Evolutionary conservation across 2,797 vertebrate species (phyloP).

Genomic region (Pangasius larnaudii): DNA sequence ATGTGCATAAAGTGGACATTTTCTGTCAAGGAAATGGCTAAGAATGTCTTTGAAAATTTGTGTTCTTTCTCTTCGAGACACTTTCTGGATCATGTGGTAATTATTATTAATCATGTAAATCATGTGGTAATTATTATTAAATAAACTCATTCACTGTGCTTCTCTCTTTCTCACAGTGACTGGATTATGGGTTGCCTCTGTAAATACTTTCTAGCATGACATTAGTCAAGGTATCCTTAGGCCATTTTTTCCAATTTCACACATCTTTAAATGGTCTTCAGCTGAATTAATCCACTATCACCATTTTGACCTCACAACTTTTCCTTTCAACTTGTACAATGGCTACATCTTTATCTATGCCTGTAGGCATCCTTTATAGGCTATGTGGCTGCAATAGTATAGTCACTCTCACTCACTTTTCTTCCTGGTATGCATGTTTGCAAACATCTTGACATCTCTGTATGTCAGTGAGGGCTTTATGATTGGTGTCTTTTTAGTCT

Average conservation of each 20-base stretch:
- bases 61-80: conserved; percentile 2
- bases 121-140: conserved; percentile 26
- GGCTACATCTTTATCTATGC: conserved; percentile 11
- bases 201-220: conserved; percentile 4
- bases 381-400: background rate
- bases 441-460: conserved; percentile 36
- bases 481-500: conserved; percentile 39
- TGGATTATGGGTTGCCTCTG: conserved; percentile 1
- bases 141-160: conserved; percentile 5
- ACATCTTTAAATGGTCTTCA: conserved; percentile 21
- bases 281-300: conserved; percentile 1
- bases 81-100: conserved; percentile 6
- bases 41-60: conserved; percentile 33
- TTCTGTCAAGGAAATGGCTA: conserved; percentile 31
- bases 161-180: conserved; percentile 14
- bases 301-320: background rate
- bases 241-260: conserved; percentile 14
- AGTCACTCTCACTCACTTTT: conserved; percentile 17
- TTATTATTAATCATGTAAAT: conserved; percentile 35
- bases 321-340: conserved; percentile 17
- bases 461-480: conserved; percentile 36
- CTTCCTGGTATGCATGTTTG: conserved; percentile 31
- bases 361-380: conserved; percentile 14
- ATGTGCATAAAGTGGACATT: background rate
- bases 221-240: background rate